Evolutionary conservation across 2,797 vertebrate genomes (phyloP), one percentile per base, ranked within the genome.

Genomic region (Ptychadena robeensis): DNA sequence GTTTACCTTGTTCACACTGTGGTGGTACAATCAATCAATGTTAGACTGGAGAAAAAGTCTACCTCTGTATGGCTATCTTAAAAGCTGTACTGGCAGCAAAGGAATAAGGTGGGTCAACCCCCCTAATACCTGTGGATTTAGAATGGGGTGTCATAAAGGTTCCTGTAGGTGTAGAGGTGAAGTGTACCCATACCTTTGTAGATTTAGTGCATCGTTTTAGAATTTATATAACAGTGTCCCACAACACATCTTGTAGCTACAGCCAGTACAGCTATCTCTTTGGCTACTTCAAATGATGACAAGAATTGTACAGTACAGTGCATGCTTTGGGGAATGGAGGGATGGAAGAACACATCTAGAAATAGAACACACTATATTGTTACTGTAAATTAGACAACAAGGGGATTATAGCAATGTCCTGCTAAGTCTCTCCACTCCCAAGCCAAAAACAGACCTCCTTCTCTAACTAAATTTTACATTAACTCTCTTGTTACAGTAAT

Each of bases 351-450:
- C 28, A 31, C 18, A 25, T 48, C 63, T 66, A 48, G 30, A 15
- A 66, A 77, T 77, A 48, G 35, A 44, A 67, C 40, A 67, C 28
- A n/a, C 61, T 30, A 44, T 37, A 77, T 48, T 48, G 61, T 76
- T 44, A 76, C 37, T 31, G 27, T 65, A 76, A 76, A 76, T 65
- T 59, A 65, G 73, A 25, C 59, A 65, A 65, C 25, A 25, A 44
- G 25, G 15, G 74, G 74, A 66, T 44, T 22, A 66, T 8, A 66
- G 63, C n/a, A 27, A 76, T 35, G 61, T 40, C 59, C 57, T 63
- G 11, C 5, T 35, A 61, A 3, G 35, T 11, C 34, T 25, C 25
- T 40, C 38, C 38, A 35, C 37, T 27, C 38, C 32, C 18, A 32
- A 11, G 5, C 27, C 30, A 28, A 9, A 38, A 25, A 30, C 40